Base-by-base conservation (phyloP, 2,797 vertebrate genomes). In the Hippopotamyrus pictus region DNA sequence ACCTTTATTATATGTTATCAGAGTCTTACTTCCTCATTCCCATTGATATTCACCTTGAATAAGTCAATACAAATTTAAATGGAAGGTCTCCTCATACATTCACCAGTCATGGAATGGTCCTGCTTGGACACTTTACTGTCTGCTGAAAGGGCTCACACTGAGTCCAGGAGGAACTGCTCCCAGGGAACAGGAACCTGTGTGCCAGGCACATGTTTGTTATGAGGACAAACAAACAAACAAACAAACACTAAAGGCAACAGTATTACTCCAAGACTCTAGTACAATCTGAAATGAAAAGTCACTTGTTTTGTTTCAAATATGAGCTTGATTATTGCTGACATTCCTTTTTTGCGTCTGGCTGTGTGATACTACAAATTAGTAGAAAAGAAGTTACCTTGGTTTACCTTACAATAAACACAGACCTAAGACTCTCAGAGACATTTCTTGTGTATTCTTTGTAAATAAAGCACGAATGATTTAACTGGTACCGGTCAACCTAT, bases 1-100 rank as follows among this genome's bases (percentile, higher is more conserved):
- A 19, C 51, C 84, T 54, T 86, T 86, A 54, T 86, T 86, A 54
- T 86, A 19, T 19, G 44, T 84, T 84, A 84, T 83, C 76, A 82
- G 37, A 82, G 44, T 83, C 37, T 83, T 50, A 11, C 79, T 25
- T 84, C 82, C 41, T 84, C 82, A 22, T 50, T 84, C 44, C 9
- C 46, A 50, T 84, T 22, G 44, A 22, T 50, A 84, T 22, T 84
- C 82, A 84, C 82, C 82, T 48, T 84, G 82, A 84, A 84, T 25
- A 84, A 84, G 46, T 84, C n/a, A 84, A 50, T 46, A 84, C 44
- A 22, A 82, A 46, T 82, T 82, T 82, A 82, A 84, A 48, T 84
- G 46, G 19, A 22, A 83, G 82, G 9, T 50, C 46, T 84, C 82
- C 22, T 84, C 11, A 22, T 14, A 50, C 46, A 11, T 50, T 50